Evolutionary conservation across 2,797 vertebrate species (phyloP).

Genomic region (Lerista edwardsae): DNA sequence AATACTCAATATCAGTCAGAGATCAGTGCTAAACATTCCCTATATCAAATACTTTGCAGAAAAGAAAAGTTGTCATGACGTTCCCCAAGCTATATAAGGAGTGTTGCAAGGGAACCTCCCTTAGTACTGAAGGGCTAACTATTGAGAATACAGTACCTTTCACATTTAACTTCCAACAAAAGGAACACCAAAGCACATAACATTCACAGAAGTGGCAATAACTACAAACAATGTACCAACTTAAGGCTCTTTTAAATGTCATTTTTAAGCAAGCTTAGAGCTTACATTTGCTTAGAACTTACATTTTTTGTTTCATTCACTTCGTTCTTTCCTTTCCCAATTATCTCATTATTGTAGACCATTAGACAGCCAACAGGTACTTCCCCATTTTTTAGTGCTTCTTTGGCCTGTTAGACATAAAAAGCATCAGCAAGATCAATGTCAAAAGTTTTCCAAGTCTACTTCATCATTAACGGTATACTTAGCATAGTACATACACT

Average conservation of each 20-base stretch:
- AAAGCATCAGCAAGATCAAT: not conserved
- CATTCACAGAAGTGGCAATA: not conserved
- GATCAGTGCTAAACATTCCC: not conserved
- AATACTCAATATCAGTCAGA: not conserved
- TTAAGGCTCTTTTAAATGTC: not conserved
- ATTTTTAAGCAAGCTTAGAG: not conserved
- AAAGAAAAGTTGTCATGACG: not conserved
- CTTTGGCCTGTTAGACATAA: conserved; percentile 80
- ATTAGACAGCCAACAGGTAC: conserved; percentile 95
- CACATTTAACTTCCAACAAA: not conserved
- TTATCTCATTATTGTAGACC: conserved; percentile 82
- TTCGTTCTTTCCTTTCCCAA: conserved; percentile 90
- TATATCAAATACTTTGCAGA: not conserved
- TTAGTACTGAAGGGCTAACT: not conserved
- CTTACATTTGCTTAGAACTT: conserved; percentile 56
- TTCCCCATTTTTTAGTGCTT: conserved; percentile 87
- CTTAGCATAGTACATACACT: not conserved
- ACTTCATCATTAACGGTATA: not conserved
- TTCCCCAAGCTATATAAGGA: not conserved
- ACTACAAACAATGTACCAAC: not conserved
- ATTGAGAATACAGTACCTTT: not conserved
- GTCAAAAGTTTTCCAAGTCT: not conserved
- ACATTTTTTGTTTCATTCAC: conserved; percentile 96
- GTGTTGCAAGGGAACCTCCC: not conserved
- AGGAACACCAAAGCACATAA: not conserved